phyloP scores from a whole-genome alignment of 2,888 invertebrate genomes.

The Cosmia trapezina region DNA sequence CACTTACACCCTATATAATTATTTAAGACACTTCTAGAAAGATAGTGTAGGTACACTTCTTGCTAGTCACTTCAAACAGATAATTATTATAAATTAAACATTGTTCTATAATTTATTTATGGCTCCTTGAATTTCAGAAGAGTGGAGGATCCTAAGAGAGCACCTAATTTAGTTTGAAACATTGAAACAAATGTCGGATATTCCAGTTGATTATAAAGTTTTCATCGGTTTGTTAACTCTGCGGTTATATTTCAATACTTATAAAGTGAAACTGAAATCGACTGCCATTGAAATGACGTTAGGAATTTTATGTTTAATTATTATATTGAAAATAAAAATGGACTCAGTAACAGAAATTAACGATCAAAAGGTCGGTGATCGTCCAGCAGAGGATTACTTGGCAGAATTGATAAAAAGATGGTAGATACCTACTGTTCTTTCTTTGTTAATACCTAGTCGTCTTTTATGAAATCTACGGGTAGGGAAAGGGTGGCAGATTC shows the following conservation, averaged over 20 bases:
- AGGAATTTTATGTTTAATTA: neutral
- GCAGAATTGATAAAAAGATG: neutral
- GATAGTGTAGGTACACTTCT: neutral
- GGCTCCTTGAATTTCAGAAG: neutral
- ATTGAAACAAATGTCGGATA: slow-evolving; percentile 16
- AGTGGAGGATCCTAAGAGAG: neutral
- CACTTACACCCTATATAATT: too few relatives aligned
- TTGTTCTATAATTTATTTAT: neutral
- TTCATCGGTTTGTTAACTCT: slow-evolving; percentile 6
- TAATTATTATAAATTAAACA: neutral
- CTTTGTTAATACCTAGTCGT: neutral
- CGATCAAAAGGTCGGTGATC: neutral
- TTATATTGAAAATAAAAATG: neutral
- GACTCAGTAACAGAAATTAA: neutral
- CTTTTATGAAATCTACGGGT: neutral
- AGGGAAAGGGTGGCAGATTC: neutral
- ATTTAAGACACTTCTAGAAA: too few relatives aligned
- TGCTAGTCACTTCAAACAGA: neutral
- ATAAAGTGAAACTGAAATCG: slow-evolving; percentile 11
- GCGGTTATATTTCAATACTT: slow-evolving; percentile 15
- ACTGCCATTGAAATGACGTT: slow-evolving; percentile 5
- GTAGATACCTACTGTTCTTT: neutral
- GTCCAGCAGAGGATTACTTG: neutral
- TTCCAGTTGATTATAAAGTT: slow-evolving; percentile 35
- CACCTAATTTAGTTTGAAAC: slow-evolving; percentile 21